Base-by-base conservation (phyloP, 2,113 vertebrate genomes). In the Aegithalos caudatus region DNA sequence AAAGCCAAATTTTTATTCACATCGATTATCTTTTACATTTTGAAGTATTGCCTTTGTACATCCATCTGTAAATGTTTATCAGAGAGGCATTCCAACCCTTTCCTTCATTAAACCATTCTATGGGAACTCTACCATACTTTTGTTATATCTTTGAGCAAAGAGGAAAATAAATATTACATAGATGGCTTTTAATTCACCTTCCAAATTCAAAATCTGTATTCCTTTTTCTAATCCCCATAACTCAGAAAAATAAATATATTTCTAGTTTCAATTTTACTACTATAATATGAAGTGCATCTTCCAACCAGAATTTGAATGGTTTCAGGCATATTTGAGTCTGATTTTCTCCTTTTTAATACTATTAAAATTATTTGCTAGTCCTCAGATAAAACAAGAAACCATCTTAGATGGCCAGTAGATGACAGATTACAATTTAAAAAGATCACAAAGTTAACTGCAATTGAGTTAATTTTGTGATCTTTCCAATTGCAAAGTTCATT, bases 11-110 rank as follows among this genome's bases (percentile, higher is more conserved):
- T 97, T 97, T 97, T 97, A 94, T 94, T 97, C 90, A 87, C 76
- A 66, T 78, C 97, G 92, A 97, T 98, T 97, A 97, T 97, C 93
- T 97, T 95, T 95, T 94, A 95, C 66, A 97, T 97, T 98, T 95
- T 96, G 76, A 97, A 97, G 86, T 95, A 97, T 92, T 91, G 94
- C 90, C 88, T 97, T 97, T 97, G 83, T 97, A 81, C 54, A 67
- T 95, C 64, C 95, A 97, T 92, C 96, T 97, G 97, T 95, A 98
- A 97, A 82, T 95, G 71, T 56, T 98, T 98, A 97, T 90, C 88
- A 95, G 60, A 92, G 44, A 90, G 78, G 71, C 90, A 97, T 92
- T 97, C 71, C 45, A 94, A 44, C 33, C 33, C 82, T 95, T 93
- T 70, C 70, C 56, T 94, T 97, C 88, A 89, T 90, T 92, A 88